Percentiles rank a stretch among this genome's conserved stretches.
These are phyloP conservation scores for Caenorhabditis sp. DNA, from an alignment of 2,888 invertebrate species.

Conservation along the genomic window DNA sequence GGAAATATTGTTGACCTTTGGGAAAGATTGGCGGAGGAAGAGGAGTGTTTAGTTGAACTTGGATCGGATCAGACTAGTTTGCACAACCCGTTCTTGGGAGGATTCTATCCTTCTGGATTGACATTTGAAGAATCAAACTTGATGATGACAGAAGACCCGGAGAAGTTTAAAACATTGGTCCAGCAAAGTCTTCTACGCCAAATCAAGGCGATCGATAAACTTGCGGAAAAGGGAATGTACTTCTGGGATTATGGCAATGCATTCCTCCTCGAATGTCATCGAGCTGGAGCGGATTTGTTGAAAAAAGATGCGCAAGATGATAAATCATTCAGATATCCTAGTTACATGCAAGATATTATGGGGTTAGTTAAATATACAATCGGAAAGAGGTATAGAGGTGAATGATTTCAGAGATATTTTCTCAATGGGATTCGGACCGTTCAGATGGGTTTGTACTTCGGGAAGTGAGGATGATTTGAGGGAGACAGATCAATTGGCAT, in stretches of 20 bases:
- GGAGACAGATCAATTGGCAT: constrained; percentile 75
- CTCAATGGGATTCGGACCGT: constrained; percentile 78
- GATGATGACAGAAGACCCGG: constrained; percentile 74
- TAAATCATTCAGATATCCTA: constrained; percentile 76
- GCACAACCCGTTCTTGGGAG: constrained; percentile 77
- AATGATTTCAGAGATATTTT: constrained; percentile 75
- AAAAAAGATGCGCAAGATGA: constrained; percentile 71
- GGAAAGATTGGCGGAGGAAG: constrained; percentile 75
- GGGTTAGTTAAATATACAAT: too few relatives aligned
- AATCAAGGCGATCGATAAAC: constrained; percentile 75
- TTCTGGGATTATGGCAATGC: constrained; percentile 79
- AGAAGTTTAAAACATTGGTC: constrained; percentile 74
- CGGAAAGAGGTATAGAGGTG: too few relatives aligned
- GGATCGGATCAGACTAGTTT: constrained; percentile 78
- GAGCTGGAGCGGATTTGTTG: constrained; percentile 75
- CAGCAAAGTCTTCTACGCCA: constrained; percentile 76
- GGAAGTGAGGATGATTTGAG: constrained; percentile 73
- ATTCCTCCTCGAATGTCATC: constrained; percentile 76
- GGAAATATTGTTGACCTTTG: constrained; percentile 76
- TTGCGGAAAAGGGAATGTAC: constrained; percentile 74
- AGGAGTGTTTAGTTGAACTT: constrained; percentile 76
- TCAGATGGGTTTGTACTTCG: constrained; percentile 78
- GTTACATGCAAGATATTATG: constrained; percentile 78
- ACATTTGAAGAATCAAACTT: constrained; percentile 74
- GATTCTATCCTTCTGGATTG: constrained; percentile 68